Evolutionary conservation across 2,797 vertebrate species (phyloP).

Genomic region (Rallus crepitans): DNA sequence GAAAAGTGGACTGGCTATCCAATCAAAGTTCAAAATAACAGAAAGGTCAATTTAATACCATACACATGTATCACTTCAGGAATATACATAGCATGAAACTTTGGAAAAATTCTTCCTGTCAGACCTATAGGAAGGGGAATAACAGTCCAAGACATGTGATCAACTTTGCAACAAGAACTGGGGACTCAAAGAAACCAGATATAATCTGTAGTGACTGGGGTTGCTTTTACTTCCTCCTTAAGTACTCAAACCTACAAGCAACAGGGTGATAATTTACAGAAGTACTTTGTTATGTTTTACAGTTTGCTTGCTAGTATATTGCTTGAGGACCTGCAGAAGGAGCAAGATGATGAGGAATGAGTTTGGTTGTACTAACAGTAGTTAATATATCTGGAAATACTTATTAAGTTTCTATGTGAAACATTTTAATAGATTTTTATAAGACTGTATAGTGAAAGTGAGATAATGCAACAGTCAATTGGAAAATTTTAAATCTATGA

Average conservation of each 20-base stretch:
- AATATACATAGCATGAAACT: background rate
- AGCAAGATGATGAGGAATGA: background rate
- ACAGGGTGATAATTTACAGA: background rate
- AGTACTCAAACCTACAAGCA: background rate
- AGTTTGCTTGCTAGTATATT: background rate
- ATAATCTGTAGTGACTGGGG: background rate
- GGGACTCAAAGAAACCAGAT: background rate
- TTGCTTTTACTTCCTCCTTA: background rate
- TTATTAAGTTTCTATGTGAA: background rate
- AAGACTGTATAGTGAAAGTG: background rate
- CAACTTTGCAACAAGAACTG: background rate
- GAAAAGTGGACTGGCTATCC: background rate
- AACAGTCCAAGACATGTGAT: background rate
- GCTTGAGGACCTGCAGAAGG: background rate
- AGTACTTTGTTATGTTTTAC: background rate
- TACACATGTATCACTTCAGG: background rate
- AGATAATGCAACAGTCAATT: background rate
- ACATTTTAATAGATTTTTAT: background rate
- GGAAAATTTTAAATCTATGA: background rate
- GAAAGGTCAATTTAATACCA: background rate
- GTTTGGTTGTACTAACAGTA: background rate
- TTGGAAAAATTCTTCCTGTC: background rate
- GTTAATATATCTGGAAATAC: background rate
- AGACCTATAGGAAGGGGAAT: background rate
- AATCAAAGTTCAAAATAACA: background rate